phyloP scores from a whole-genome alignment of 1,140 invertebrate species.

The Drosophila pallidifrons region DNA sequence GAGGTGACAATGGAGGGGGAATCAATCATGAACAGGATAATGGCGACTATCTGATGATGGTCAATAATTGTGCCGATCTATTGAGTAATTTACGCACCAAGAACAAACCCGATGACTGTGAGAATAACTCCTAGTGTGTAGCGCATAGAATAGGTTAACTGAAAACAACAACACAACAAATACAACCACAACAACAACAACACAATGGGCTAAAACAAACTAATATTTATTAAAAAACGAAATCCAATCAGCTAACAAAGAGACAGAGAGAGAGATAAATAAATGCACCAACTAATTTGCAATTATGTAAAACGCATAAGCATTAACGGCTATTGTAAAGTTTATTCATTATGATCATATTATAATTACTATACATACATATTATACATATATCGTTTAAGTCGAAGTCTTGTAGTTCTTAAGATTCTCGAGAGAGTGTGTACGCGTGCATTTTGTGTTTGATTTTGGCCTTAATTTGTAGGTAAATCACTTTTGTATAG shows the following conservation, averaged over 20 bases:
- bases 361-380: not conserved
- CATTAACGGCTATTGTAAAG: slow-evolving; percentile 69
- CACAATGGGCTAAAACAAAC: slow-evolving; percentile 49
- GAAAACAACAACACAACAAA: slow-evolving; percentile 35
- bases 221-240: slow-evolving; percentile 69
- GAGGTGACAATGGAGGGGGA: slow-evolving; percentile 32
- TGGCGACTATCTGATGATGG: slow-evolving; percentile 85
- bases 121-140: slow-evolving; percentile 85
- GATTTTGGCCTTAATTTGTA: slow-evolving; percentile 58
- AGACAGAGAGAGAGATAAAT: slow-evolving; percentile 41
- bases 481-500: slow-evolving; percentile 61
- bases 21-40: slow-evolving; percentile 69
- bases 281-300: slow-evolving; percentile 60
- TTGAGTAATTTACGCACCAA: slow-evolving; percentile 84
- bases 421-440: slow-evolving; percentile 42
- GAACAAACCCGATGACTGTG: slow-evolving; percentile 85
- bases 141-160: slow-evolving; percentile 67
- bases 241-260: slow-evolving; percentile 27
- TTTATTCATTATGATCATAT: slow-evolving; percentile 26
- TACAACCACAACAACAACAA: slow-evolving; percentile 21
- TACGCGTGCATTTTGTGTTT: slow-evolving; percentile 62
- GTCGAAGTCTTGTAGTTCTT: slow-evolving; percentile 43
- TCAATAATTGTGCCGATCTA: slow-evolving; percentile 85
- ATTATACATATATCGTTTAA: slow-evolving; percentile 10
- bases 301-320: slow-evolving; percentile 50